Conservation (phyloP, 1,140 invertebrate species). For the Diachasmimorpha longicaudata region DNA sequence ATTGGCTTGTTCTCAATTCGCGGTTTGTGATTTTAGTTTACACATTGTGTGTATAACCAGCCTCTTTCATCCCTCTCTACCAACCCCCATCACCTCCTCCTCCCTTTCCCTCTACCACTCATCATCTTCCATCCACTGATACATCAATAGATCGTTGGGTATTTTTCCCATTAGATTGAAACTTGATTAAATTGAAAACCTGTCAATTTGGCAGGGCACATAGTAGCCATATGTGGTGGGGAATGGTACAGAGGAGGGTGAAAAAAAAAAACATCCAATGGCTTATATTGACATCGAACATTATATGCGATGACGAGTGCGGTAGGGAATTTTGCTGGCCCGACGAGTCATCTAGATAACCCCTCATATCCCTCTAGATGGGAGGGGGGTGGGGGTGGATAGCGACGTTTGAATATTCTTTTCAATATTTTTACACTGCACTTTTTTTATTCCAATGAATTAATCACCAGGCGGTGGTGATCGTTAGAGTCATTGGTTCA, state of each 20-base stretch:
- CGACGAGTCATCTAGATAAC: constrained; percentile 57
- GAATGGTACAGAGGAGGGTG: background rate
- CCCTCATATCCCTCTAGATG: constrained; percentile 26
- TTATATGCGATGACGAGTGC: constrained; percentile 47
- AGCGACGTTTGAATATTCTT: constrained; percentile 47
- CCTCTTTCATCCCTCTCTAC: background rate
- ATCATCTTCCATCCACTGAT: constrained; percentile 28
- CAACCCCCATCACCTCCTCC: background rate
- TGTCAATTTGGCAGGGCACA: constrained; percentile 51
- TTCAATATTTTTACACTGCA: constrained; percentile 43
- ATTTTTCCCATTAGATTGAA: constrained; percentile 63
- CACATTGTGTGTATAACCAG: constrained; percentile 22
- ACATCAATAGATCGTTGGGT: constrained; percentile 55
- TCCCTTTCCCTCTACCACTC: background rate
- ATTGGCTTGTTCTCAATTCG: constrained; percentile 6
- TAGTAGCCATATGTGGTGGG: constrained; percentile 30
- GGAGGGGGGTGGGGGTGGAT: constrained; percentile 33
- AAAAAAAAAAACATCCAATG: constrained; percentile 58
- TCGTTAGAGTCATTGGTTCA: background rate
- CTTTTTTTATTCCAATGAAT: background rate
- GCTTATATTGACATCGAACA: constrained; percentile 59
- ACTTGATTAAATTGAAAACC: constrained; percentile 64
- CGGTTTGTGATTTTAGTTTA: background rate
- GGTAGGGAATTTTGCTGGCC: constrained; percentile 41
- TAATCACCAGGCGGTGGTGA: background rate